Conservation (phyloP, 2,113 vertebrate genomes). For the Corythornis cristatus region DNA sequence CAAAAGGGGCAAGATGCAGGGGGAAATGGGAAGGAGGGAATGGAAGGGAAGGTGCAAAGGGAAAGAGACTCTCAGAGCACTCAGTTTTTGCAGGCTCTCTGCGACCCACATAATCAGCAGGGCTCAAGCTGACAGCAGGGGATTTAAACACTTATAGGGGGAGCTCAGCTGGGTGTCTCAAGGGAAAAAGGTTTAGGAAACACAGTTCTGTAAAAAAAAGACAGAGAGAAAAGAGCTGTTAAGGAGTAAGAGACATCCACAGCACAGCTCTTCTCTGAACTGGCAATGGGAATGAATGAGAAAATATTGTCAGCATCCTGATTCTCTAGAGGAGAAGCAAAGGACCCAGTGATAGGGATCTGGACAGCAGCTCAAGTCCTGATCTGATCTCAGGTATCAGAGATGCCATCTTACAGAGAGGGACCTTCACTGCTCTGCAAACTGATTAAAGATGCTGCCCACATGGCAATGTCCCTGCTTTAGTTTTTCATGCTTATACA, state of each 20-base stretch:
- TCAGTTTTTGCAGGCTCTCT: slow-evolving; percentile 57
- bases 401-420: neutral
- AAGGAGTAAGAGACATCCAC: slow-evolving; percentile 64
- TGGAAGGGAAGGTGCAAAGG: slow-evolving; percentile 32
- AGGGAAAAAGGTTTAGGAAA: slow-evolving; percentile 66
- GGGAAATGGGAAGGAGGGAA: slow-evolving; percentile 18
- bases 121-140: slow-evolving; percentile 70
- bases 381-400: neutral
- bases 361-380: neutral
- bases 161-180: slow-evolving; percentile 72
- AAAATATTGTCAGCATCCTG: slow-evolving; percentile 1
- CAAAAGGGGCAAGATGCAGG: slow-evolving; percentile 6
- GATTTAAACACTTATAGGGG: slow-evolving; percentile 71
- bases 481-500: neutral
- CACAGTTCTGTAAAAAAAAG: slow-evolving; percentile 33
- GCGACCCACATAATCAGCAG: slow-evolving; percentile 71
- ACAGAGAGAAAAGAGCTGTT: slow-evolving; percentile 56
- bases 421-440: neutral
- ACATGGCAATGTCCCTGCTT: neutral
- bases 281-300: neutral
- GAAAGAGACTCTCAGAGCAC: slow-evolving; percentile 44
- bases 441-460: neutral
- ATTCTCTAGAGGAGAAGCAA: neutral
- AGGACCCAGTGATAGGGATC: neutral
- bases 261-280: slow-evolving; percentile 36